Base-by-base conservation (phyloP, 1,140 invertebrate species). In the Meloidogyne hapla region DNA sequence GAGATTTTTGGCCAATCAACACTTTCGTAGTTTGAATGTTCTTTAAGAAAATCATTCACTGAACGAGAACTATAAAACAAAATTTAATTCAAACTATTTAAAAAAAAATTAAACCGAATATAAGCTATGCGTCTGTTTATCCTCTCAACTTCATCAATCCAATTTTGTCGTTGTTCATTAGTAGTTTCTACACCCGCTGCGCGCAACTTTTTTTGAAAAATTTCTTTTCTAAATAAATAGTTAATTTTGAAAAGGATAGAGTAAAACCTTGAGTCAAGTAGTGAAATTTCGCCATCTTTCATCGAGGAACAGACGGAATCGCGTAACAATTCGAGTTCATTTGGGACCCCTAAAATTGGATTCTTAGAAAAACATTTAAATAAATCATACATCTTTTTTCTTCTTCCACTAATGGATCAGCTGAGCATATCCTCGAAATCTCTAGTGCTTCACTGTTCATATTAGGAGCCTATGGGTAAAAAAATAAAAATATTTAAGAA, bases 1-100 rank as follows among this genome's bases (percentile, higher is more conserved):
- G 80, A 63, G 48, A 81, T 83, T 26, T 80, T 64, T 61, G 69
- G 33, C 80, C 80, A 81, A 66, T 81, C 80, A 28, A 81, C 75
- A 26, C 40, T 33, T 18, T 77, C 76, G 15, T 48, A 23, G 5
- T 66, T 40, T 4, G 71, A 28, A 45, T 45, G 69, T 9, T 78
- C 69, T 40, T 42, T 66, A 10, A 78, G 64, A 61, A 77, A 28
- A 26, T 76, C 61, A 25, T 67, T 38, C 1, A 13, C 38, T 5
- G 74, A 33, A 2, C 74, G 74, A 67, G 23, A 45, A 13, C 64
- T 75, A 15, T 12, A 56, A 77, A 63, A 26, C 74, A 21, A 12
- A n/a, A n/a, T n/a, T 42, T 1, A 74, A 62, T 8, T 28, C 18
- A n/a, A 63, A 76, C 2, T 48, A n/a, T 38, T 74, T 21, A 33